Evolutionary conservation across 2,113 vertebrate species (phyloP).

Genomic region (Prunella fulvescens): DNA sequence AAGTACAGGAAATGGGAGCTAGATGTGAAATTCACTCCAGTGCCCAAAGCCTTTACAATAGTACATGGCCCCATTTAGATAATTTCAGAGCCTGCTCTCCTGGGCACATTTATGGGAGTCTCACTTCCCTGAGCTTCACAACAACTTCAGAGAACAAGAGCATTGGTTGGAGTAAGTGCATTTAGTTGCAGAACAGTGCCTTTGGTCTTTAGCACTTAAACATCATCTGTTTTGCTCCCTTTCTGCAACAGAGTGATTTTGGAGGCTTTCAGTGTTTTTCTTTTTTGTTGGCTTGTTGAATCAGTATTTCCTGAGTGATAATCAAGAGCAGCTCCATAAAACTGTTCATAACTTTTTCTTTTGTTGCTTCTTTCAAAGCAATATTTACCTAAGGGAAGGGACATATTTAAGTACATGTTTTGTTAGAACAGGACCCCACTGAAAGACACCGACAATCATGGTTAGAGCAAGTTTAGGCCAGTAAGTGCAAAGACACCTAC

Average conservation of each 20-base stretch:
- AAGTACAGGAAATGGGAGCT: not conserved
- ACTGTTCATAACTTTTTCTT: not conserved
- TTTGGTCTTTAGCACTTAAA: not conserved
- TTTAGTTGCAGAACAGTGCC: not conserved
- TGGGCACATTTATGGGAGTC: not conserved
- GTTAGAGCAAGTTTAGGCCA: conserved; percentile 22
- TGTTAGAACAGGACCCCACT: not conserved
- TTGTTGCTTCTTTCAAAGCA: not conserved
- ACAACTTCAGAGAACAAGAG: not conserved
- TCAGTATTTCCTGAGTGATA: not conserved
- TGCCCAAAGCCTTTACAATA: not conserved
- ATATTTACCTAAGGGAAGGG: conserved; percentile 11
- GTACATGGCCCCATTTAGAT: not conserved
- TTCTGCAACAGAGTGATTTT: not conserved
- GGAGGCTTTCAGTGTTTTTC: not conserved
- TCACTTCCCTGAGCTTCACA: not conserved
- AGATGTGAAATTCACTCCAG: not conserved
- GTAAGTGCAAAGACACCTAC: not conserved
- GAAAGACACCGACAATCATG: not conserved
- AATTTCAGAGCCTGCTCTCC: not conserved
- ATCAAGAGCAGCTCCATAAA: not conserved
- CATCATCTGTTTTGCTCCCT: not conserved
- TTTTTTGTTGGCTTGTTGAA: not conserved
- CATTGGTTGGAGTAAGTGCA: not conserved
- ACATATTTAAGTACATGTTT: not conserved